These are phyloP conservation scores for Gephyroberyx darwinii DNA, from an alignment of 2,797 vertebrate genomes.

Conservation along the genomic window DNA sequence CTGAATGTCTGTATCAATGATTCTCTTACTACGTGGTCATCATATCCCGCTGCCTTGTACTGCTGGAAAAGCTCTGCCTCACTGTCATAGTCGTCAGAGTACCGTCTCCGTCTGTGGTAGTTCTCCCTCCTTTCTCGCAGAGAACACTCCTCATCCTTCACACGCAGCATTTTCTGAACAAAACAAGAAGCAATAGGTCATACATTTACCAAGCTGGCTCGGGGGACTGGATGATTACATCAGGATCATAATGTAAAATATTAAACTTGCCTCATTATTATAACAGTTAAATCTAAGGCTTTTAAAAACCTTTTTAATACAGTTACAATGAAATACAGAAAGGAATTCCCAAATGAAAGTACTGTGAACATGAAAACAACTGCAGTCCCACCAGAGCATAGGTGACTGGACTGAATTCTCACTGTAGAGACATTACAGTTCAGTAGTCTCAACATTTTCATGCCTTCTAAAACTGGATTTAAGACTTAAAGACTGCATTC, in stretches of 20 bases:
- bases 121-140: conserved; percentile 87
- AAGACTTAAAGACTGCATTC: too few relatives aligned
- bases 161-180: conserved; percentile 90
- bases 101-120: conserved; percentile 83
- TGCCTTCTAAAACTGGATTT: too few relatives aligned
- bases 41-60: conserved; percentile 84
- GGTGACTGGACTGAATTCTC: too few relatives aligned
- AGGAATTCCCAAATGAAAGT: too few relatives aligned
- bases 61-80: conserved; percentile 90
- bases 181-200: conserved; percentile 25
- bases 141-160: conserved; percentile 87
- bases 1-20: neutral
- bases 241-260: neutral
- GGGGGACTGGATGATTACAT: neutral
- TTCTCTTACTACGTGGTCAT: conserved; percentile 73
- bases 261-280: neutral
- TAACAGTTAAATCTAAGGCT: too few relatives aligned
- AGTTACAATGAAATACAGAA: too few relatives aligned
- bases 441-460: too few relatives aligned
- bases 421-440: neutral
- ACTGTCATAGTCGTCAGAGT: conserved; percentile 89
- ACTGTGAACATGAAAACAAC: too few relatives aligned
- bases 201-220: conserved; percentile 1
- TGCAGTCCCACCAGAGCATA: too few relatives aligned
- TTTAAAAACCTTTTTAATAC: too few relatives aligned